These are phyloP conservation scores for Bradypodion pumilum DNA, from an alignment of 2,797 vertebrate genomes.

Conservation along the genomic window DNA sequence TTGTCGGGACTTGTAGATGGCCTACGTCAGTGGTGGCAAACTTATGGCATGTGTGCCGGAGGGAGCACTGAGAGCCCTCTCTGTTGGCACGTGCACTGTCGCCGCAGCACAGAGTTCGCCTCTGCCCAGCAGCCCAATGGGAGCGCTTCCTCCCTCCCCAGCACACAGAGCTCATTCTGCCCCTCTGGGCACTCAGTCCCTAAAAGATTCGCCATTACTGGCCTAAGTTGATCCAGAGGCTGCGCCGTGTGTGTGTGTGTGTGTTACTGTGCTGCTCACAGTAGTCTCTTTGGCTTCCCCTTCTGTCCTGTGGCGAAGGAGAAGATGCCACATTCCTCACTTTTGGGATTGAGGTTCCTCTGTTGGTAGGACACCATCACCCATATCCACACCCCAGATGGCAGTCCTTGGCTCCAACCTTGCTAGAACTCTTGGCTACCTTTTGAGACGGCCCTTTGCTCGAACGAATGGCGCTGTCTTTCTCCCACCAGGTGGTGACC, in stretches of 20 bases:
- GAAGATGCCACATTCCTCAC: not conserved
- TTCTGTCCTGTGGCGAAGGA: not conserved
- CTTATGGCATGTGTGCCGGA: too few species aligned
- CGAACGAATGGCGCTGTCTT: not conserved
- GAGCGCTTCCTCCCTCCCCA: too few species aligned
- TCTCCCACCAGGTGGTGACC: conserved; percentile 79
- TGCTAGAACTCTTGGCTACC: not conserved
- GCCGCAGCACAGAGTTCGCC: too few species aligned
- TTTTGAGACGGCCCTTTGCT: not conserved
- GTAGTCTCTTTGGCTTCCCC: not conserved
- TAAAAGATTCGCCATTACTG: too few species aligned
- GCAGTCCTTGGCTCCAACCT: not conserved
- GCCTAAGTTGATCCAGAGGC: not conserved
- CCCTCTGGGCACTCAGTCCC: too few species aligned
- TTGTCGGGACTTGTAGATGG: not conserved
- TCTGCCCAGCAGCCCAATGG: too few species aligned
- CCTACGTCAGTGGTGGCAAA: too few species aligned
- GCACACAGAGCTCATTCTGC: too few species aligned
- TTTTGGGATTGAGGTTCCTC: not conserved
- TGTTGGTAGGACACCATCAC: not conserved
- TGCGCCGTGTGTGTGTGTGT: too few species aligned
- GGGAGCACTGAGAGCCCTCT: too few species aligned
- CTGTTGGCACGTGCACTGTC: too few species aligned
- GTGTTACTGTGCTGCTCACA: not conserved
- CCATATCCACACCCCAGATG: too few species aligned